A percentile compares a stretch with the other conserved stretches of the same genome.
These are phyloP conservation scores for Catocala nupta DNA, from an alignment of 2,888 invertebrate species.

Conservation along the genomic window DNA sequence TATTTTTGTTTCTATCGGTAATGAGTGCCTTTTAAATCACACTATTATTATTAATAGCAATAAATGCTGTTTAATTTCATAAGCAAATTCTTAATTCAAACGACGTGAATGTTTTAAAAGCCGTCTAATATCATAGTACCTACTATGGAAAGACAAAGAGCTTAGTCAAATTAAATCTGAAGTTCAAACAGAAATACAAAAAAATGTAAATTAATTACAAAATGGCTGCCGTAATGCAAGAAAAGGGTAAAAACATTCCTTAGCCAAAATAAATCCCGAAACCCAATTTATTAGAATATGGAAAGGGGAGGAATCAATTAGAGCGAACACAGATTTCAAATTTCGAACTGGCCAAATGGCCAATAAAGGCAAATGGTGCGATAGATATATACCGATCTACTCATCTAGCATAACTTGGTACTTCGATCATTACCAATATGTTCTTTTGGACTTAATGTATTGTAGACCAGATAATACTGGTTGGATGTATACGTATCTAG, in stretches of 20 bases:
- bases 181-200: constrained; percentile 23
- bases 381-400: constrained; percentile 65
- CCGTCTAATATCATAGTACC: no score
- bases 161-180: background rate
- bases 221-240: constrained; percentile 19
- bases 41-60: no score
- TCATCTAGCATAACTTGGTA: constrained; percentile 61
- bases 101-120: no score
- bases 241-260: constrained; percentile 31
- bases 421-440: constrained; percentile 34
- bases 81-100: no score
- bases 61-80: no score
- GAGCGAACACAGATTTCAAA: constrained; percentile 72
- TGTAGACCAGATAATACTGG: constrained; percentile 12
- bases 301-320: constrained; percentile 75
- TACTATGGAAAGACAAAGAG: background rate
- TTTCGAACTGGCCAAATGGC: constrained; percentile 76
- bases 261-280: constrained; percentile 50
- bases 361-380: constrained; percentile 81
- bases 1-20: no score
- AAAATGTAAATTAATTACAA: constrained; percentile 28
- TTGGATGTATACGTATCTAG: constrained; percentile 10
- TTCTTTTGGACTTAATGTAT: constrained; percentile 24
- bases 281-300: constrained; percentile 66
- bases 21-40: no score